Evolutionary conservation across 2,888 invertebrate species (phyloP).

Genomic region (Eledona agricola): DNA sequence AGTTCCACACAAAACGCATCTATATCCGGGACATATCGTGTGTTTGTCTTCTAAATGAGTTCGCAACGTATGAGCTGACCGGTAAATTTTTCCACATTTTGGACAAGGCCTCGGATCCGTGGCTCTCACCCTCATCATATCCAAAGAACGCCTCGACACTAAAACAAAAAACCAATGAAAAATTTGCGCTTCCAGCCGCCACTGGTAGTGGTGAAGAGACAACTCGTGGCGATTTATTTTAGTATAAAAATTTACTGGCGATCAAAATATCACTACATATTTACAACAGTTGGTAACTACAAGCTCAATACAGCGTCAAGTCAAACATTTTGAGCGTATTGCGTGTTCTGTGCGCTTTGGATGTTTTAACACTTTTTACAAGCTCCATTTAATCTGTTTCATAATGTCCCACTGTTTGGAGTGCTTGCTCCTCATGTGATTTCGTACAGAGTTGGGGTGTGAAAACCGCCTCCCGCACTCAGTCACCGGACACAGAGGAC

Average conservation of each 20-base stretch:
- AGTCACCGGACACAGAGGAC: constrained; percentile 81
- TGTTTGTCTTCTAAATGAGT: constrained; percentile 94
- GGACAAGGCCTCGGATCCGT: constrained; percentile 93
- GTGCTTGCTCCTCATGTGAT: constrained; percentile 88
- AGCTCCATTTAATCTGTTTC: constrained; percentile 81
- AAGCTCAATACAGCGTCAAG: constrained; percentile 20
- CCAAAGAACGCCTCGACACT: constrained; percentile 82
- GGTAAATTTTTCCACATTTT: constrained; percentile 91
- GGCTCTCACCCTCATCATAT: constrained; percentile 86
- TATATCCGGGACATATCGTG: constrained; percentile 90
- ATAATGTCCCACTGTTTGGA: constrained; percentile 83
- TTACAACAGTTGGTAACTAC: constrained; percentile 24
- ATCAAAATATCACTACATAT: constrained; percentile 37
- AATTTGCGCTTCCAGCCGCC: not conserved
- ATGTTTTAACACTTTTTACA: constrained; percentile 42
- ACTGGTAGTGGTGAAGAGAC: constrained; percentile 1
- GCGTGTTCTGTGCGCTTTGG: constrained; percentile 16
- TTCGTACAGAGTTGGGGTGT: constrained; percentile 86
- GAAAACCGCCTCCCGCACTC: constrained; percentile 79
- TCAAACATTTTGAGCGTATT: constrained; percentile 38
- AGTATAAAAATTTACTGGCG: constrained; percentile 33
- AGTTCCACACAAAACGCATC: constrained; percentile 91
- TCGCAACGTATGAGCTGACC: constrained; percentile 89
- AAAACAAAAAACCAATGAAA: constrained; percentile 38
- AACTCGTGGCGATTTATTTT: constrained; percentile 3